phyloP scores from a whole-genome alignment of 1,140 invertebrate species.

The Odontomachus brunneus region DNA sequence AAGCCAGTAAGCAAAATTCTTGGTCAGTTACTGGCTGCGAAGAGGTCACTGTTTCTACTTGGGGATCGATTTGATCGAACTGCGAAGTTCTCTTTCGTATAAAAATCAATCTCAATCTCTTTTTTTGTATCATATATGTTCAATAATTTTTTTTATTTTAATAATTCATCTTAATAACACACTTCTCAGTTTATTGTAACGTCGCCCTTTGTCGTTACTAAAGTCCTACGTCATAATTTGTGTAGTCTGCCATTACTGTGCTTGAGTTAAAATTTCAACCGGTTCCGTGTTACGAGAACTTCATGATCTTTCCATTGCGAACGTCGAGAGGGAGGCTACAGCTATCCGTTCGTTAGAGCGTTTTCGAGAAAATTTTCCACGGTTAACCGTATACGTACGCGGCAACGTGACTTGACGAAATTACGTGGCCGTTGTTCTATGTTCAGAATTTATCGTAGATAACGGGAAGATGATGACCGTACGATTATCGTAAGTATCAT shows the following conservation, averaged over 20 bases:
- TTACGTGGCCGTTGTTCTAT: conserved; percentile 71
- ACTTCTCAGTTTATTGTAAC: too few species aligned
- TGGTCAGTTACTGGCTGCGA: too few species aligned
- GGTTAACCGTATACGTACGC: conserved; percentile 32
- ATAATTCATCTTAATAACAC: too few species aligned
- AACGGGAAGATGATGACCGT: conserved; percentile 74
- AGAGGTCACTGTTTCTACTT: too few species aligned
- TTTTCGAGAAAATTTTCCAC: conserved; percentile 42
- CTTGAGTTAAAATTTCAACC: not conserved
- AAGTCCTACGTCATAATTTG: not conserved
- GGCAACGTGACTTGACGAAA: conserved; percentile 68
- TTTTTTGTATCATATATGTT: too few species aligned
- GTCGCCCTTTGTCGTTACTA: too few species aligned
- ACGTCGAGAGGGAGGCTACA: not conserved
- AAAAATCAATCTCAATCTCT: too few species aligned
- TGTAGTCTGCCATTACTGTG: not conserved
- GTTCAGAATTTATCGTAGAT: conserved; percentile 72
- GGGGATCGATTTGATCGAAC: too few species aligned
- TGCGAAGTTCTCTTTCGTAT: too few species aligned
- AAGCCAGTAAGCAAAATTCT: too few species aligned
- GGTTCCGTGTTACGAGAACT: conserved; percentile 3
- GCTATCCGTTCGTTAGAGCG: conserved; percentile 38
- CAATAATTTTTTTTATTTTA: too few species aligned
- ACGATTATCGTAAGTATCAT: conserved; percentile 72
- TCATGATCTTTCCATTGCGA: conserved; percentile 1